Conservation (phyloP, 2,797 vertebrate species). For the Hephaestus fuliginosus region DNA sequence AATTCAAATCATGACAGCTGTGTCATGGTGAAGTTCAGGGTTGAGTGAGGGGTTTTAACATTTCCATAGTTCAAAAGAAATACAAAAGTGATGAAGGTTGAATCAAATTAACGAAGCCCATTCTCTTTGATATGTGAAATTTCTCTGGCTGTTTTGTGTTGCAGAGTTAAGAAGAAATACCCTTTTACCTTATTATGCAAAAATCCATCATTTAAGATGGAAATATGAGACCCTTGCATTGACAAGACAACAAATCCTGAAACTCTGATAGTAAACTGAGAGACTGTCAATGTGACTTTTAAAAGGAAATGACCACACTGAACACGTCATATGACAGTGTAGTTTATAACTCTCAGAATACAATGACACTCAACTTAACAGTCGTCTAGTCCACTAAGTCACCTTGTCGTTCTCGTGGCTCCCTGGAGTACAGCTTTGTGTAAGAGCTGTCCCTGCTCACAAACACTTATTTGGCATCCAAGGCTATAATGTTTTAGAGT, state of each 20-base stretch:
- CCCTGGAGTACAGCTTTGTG: slow-evolving; percentile 13
- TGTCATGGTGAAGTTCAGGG: slow-evolving; percentile 7
- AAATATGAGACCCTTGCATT: neutral
- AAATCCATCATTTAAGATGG: neutral
- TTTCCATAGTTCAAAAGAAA: slow-evolving; percentile 20
- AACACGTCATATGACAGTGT: slow-evolving; percentile 11
- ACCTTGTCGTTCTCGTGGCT: slow-evolving; percentile 31
- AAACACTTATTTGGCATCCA: slow-evolving; percentile 38
- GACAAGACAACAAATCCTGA: neutral
- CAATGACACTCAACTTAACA: slow-evolving; percentile 25
- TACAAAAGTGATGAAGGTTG: slow-evolving; percentile 8
- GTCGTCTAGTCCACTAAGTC: slow-evolving; percentile 24
- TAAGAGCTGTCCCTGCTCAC: slow-evolving; percentile 22
- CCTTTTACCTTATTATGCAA: neutral
- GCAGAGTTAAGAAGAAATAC: neutral
- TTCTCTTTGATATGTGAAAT: neutral
- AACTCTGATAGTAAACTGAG: neutral
- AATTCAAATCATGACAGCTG: slow-evolving; percentile 28
- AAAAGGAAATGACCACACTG: slow-evolving; percentile 20
- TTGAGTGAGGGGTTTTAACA: neutral
- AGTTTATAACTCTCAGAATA: slow-evolving; percentile 22
- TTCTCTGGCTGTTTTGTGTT: neutral
- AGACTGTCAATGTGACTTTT: slow-evolving; percentile 29
- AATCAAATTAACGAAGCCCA: slow-evolving; percentile 8
- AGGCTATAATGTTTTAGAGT: slow-evolving; percentile 39